These are phyloP conservation scores for Andrena bicolor DNA, from an alignment of 2,888 invertebrate species.

Conservation along the genomic window DNA sequence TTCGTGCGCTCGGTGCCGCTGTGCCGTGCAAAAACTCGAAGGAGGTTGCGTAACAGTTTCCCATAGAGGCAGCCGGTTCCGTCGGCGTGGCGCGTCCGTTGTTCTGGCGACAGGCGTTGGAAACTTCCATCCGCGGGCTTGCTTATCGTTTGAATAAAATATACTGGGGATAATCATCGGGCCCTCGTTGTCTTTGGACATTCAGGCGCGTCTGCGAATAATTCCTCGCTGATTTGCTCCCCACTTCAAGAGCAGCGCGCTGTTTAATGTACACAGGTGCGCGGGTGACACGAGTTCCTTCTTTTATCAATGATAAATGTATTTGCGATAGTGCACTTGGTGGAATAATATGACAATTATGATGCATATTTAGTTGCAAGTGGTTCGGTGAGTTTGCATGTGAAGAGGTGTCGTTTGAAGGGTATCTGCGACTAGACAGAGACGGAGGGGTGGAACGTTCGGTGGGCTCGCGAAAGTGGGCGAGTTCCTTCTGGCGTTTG, in stretches of 20 bases:
- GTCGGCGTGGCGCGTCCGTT: neutral
- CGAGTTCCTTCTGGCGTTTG: conserved; percentile 24
- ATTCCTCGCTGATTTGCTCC: neutral
- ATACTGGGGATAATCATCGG: neutral
- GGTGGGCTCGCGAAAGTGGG: neutral
- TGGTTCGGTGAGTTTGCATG: too few relatives aligned
- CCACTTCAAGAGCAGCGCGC: too few relatives aligned
- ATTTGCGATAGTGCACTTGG: too few relatives aligned
- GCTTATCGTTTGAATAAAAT: neutral
- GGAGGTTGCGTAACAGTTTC: conserved; percentile 23
- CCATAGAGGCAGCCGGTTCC: neutral
- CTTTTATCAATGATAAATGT: too few relatives aligned
- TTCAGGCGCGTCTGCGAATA: neutral
- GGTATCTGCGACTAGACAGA: neutral
- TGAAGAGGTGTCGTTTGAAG: neutral
- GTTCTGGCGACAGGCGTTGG: neutral
- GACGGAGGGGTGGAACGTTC: neutral
- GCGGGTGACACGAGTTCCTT: too few relatives aligned
- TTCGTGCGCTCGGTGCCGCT: too few relatives aligned
- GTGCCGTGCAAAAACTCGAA: neutral
- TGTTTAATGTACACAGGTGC: too few relatives aligned
- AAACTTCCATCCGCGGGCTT: conserved; percentile 17
- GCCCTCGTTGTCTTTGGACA: too few relatives aligned
- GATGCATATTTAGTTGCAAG: too few relatives aligned
- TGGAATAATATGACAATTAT: too few relatives aligned